Conservation (phyloP, 2,113 vertebrate genomes). For the Perca schrenkii region DNA sequence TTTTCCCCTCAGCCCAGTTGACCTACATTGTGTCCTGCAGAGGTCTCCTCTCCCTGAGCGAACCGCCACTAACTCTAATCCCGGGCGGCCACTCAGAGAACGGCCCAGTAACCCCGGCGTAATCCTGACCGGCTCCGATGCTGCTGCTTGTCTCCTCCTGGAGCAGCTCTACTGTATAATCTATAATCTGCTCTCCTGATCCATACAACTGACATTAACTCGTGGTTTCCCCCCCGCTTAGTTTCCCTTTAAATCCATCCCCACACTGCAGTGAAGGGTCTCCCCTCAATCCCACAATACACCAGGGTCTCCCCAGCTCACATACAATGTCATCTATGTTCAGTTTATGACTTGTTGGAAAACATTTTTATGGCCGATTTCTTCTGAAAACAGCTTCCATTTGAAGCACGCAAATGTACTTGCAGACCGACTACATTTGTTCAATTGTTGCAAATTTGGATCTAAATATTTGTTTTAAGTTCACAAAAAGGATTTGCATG, state of each 20-base stretch:
- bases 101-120: slow-evolving; percentile 58
- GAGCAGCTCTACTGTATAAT: slow-evolving; percentile 48
- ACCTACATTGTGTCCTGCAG: slow-evolving; percentile 61
- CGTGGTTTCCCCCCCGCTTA: background rate
- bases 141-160: slow-evolving; percentile 7
- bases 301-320: background rate
- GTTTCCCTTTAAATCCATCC: slow-evolving; percentile 35
- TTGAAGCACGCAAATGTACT: background rate
- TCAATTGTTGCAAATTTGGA: slow-evolving; percentile 4
- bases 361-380: background rate
- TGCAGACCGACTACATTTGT: background rate
- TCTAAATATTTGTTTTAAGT: slow-evolving; percentile 8
- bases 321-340: background rate
- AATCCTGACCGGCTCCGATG: slow-evolving; percentile 52
- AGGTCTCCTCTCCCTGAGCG: slow-evolving; percentile 26
- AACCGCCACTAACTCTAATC: slow-evolving; percentile 58
- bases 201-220: background rate
- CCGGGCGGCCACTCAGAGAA: slow-evolving; percentile 31
- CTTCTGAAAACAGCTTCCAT: slow-evolving; percentile 5
- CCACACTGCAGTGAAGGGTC: background rate
- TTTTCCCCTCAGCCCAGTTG: slow-evolving; percentile 50
- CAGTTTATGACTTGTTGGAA: background rate
- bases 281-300: slow-evolving; percentile 16
- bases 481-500: slow-evolving; percentile 2
- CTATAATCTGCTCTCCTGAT: slow-evolving; percentile 54